Evolutionary conservation across 2,797 vertebrate species (phyloP).

Genomic region (Euthynnus affinis): DNA sequence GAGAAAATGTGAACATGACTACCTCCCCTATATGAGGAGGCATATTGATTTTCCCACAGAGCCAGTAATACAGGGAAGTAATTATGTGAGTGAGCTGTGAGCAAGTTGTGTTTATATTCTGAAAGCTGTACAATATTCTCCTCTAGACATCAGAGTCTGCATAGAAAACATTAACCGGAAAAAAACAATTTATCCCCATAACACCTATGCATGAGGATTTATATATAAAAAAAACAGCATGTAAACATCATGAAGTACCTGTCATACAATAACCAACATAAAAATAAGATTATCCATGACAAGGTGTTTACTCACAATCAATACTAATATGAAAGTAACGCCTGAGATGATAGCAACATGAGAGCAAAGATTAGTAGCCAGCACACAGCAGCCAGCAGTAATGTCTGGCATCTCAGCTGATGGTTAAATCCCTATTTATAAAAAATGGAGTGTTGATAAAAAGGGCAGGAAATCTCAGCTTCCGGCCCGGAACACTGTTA

Average conservation of each 20-base stretch:
- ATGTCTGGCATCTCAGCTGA: neutral
- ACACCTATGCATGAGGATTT: neutral
- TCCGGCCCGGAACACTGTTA: neutral
- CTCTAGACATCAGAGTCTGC: neutral
- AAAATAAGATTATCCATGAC: neutral
- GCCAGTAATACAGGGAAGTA: conserved; percentile 1
- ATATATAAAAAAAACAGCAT: neutral
- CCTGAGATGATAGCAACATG: neutral
- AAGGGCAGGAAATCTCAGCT: neutral
- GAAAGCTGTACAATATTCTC: neutral
- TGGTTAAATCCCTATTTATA: neutral
- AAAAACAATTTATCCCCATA: no score
- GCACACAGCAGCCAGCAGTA: neutral
- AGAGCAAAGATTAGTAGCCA: neutral
- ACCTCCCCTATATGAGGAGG: neutral
- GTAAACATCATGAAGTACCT: neutral
- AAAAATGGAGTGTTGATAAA: neutral
- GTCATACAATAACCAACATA: neutral
- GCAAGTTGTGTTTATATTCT: conserved; percentile 2
- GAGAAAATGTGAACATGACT: neutral
- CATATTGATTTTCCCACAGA: conserved; percentile 6
- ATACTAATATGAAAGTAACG: neutral
- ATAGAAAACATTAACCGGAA: neutral
- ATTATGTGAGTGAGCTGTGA: neutral
- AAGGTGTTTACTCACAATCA: neutral